These are phyloP conservation scores for Cricetomys ansorgei DNA, from an alignment of 2,113 vertebrate genomes.

Conservation along the genomic window DNA sequence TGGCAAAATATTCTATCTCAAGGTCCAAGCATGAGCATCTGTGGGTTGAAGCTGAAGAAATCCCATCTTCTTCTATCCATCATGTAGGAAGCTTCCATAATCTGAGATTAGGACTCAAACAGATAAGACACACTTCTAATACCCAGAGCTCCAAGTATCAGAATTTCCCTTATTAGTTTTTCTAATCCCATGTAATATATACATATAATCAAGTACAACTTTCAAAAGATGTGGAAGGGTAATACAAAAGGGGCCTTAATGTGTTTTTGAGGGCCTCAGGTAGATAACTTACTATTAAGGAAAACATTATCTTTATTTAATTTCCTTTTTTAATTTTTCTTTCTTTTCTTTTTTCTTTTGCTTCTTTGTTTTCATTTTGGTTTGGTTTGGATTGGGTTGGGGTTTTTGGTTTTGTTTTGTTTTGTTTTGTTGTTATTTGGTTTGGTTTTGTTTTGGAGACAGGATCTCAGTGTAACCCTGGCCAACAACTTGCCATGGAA, in stretches of 20 bases:
- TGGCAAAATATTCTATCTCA: not conserved
- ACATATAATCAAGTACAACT: not conserved
- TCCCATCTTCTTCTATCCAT: not conserved
- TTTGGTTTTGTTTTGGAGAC: not conserved
- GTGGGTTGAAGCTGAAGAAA: not conserved
- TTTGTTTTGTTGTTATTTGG: too few relatives aligned
- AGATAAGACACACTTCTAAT: not conserved
- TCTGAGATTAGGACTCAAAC: not conserved
- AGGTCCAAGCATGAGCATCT: not conserved
- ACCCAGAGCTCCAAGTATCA: not conserved
- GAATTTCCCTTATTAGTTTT: not conserved
- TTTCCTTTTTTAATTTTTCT: not conserved
- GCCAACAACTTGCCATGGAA: not conserved
- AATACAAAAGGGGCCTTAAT: not conserved
- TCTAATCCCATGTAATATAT: not conserved
- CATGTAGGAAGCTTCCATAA: not conserved
- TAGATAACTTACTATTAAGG: not conserved
- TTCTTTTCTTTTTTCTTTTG: not conserved
- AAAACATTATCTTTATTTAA: not conserved
- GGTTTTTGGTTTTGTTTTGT: not conserved
- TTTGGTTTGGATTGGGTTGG: not conserved
- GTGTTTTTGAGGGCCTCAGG: not conserved
- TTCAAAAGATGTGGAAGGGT: accelerated
- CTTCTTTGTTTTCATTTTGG: not conserved
- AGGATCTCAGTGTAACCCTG: not conserved